Base-by-base conservation (phyloP, 2,797 vertebrate species). In the Betta splendens region DNA sequence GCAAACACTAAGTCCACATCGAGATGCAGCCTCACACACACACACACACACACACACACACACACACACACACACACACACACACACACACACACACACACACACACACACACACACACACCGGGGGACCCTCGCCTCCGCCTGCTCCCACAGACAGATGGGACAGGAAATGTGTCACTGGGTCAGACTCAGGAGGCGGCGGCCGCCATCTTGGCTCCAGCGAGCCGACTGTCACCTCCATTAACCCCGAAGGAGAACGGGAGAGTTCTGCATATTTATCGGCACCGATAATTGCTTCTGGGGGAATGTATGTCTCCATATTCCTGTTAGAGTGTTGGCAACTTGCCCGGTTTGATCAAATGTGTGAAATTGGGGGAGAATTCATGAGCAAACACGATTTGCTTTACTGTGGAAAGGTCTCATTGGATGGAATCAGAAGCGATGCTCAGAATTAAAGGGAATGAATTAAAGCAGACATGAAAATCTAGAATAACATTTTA, bases 111-210 rank as follows among this genome's bases (percentile, higher is more conserved):
- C 71, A 66, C 13, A 15, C 9, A 31, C 29, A 3, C 29, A 3
- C 7, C 26, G 61, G 45, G 53, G 75, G 64, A 54, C 53, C 55
- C 57, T 69, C 6, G 5, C 31, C 58, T 69, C 66, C 67, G 84
- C 52, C 67, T 70, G 69, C 71, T 58, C 29, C 52, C 46, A 3
- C 73, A 74, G 68, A 80, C 86, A 88, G 85, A 88, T 86, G 84
- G 85, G 65, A 73, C 53, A 49, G 63, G 67, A 89, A 87, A 71
- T 84, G 84, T 86, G 85, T 87, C 83, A 87, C 67, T 85, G 69
- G 86, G 86, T 80, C 86, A 86, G 79, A 80, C 56, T 56, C 36
- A 59, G 21, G 38, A 32, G 13, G 43, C 20, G 12, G 43, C 20
- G 5, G 37, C 35, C 0, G 57, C 73, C 81, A 86, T 75, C 61